These are phyloP conservation scores for Nannobrachium achirus DNA, from an alignment of 2,113 vertebrate genomes.

Conservation along the genomic window DNA sequence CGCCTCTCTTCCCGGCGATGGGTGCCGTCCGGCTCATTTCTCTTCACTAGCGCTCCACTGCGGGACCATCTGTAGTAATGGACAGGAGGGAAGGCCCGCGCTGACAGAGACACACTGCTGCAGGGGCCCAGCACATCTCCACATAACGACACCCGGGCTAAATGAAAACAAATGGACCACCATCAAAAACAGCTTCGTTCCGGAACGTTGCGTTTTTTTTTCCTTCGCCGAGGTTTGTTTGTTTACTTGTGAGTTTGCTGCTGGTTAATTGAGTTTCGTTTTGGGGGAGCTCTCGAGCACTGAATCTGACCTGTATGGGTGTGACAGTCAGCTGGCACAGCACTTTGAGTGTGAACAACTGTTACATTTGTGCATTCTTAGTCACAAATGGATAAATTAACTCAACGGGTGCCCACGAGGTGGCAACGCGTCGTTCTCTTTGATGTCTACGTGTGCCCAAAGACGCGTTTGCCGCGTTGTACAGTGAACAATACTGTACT, in stretches of 20 bases:
- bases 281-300: not conserved
- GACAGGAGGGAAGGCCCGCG: constrained; percentile 12
- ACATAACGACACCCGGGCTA: constrained; percentile 36
- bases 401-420: too few relatives aligned
- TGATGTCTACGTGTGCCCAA: too few relatives aligned
- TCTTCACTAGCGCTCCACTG: constrained; percentile 26
- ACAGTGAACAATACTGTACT: too few relatives aligned
- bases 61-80: constrained; percentile 31
- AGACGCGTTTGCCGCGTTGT: too few relatives aligned
- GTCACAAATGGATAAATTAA: too few relatives aligned
- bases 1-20: constrained; percentile 5
- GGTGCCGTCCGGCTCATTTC: constrained; percentile 38
- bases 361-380: too few relatives aligned
- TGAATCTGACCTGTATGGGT: constrained; percentile 19
- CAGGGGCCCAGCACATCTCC: constrained; percentile 33
- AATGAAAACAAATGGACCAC: constrained; percentile 59
- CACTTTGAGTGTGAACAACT: too few relatives aligned
- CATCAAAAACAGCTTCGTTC: constrained; percentile 24
- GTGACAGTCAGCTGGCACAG: not conserved
- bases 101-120: constrained; percentile 50
- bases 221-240: constrained; percentile 11
- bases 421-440: too few relatives aligned
- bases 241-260: constrained; percentile 32
- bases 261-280: constrained; percentile 38
- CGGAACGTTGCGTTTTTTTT: not conserved